phyloP scores from a whole-genome alignment of 2,113 vertebrate species.

The Cavia aperea region DNA sequence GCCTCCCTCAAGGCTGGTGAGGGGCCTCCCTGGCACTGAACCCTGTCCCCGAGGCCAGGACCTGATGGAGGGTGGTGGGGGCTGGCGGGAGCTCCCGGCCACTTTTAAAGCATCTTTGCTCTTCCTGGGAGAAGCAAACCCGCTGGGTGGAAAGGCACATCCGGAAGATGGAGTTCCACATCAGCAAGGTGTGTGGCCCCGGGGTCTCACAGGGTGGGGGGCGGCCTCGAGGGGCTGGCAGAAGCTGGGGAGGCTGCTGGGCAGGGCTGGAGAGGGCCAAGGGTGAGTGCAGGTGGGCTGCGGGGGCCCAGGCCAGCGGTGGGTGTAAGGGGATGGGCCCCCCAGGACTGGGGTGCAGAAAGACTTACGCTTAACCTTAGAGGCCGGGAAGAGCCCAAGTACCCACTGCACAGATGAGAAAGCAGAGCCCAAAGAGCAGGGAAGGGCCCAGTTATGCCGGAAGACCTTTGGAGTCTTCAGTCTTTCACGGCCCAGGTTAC shows the following conservation, averaged over 20 bases:
- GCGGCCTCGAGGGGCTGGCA: rapidly evolving
- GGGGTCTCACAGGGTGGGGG: not conserved
- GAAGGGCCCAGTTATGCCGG: not conserved
- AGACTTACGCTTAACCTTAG: not conserved
- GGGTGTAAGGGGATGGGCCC: too few relatives aligned
- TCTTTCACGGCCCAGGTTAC: rapidly evolving
- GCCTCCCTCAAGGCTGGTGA: not conserved
- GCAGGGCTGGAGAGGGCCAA: not conserved
- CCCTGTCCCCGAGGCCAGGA: not conserved
- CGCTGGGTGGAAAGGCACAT: slow-evolving; percentile 89
- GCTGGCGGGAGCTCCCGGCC: not conserved
- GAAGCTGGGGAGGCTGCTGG: rapidly evolving
- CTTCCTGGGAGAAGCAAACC: slow-evolving; percentile 83
- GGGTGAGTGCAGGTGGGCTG: not conserved
- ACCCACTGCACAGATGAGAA: not conserved
- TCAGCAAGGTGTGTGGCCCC: slow-evolving; percentile 86
- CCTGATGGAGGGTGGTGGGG: not conserved
- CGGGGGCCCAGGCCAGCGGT: too few relatives aligned
- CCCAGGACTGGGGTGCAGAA: not conserved
- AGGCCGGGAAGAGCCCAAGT: not conserved
- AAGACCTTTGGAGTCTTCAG: not conserved
- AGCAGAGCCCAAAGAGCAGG: not conserved
- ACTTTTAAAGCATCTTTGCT: not conserved
- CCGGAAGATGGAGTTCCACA: slow-evolving; percentile 92
- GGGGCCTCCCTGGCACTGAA: not conserved